These are phyloP conservation scores for Thermophis baileyi DNA, from an alignment of 2,113 vertebrate species.

Conservation along the genomic window DNA sequence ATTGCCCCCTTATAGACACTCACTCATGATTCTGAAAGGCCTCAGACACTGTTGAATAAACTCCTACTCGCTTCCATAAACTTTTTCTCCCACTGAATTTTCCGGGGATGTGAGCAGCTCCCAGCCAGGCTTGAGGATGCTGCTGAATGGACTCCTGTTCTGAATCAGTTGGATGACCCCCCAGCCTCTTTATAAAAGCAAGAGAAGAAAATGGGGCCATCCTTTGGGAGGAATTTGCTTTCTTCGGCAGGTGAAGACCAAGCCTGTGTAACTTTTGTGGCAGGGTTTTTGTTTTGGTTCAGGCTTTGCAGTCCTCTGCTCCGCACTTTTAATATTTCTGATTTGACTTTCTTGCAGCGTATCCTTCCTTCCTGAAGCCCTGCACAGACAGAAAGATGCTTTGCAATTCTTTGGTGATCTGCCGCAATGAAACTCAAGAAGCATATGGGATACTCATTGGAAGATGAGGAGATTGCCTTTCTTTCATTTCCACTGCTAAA, in stretches of 20 bases:
- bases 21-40: conserved; percentile 90
- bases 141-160: conserved; percentile 83
- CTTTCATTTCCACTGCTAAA: background rate
- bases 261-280: conserved; percentile 7
- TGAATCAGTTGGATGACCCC: conserved; percentile 78
- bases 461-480: background rate
- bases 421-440: background rate
- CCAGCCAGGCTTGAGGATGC: conserved; percentile 79
- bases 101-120: conserved; percentile 92
- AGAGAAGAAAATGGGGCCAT: conserved; percentile 60
- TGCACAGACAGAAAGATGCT: conserved; percentile 32
- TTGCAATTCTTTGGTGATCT: conserved; percentile 9
- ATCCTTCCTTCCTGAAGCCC: background rate
- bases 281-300: background rate
- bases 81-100: conserved; percentile 90
- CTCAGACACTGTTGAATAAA: conserved; percentile 96
- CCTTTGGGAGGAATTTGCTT: conserved; percentile 55
- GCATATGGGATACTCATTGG: background rate
- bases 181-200: conserved; percentile 67
- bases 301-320: background rate
- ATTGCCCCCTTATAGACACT: conserved; percentile 90
- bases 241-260: conserved; percentile 72
- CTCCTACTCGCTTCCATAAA: conserved; percentile 96
- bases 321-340: conserved; percentile 30
- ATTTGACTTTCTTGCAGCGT: conserved; percentile 36